These are phyloP conservation scores for Sthenelais limicola DNA, from an alignment of 2,888 invertebrate genomes.

Conservation along the genomic window DNA sequence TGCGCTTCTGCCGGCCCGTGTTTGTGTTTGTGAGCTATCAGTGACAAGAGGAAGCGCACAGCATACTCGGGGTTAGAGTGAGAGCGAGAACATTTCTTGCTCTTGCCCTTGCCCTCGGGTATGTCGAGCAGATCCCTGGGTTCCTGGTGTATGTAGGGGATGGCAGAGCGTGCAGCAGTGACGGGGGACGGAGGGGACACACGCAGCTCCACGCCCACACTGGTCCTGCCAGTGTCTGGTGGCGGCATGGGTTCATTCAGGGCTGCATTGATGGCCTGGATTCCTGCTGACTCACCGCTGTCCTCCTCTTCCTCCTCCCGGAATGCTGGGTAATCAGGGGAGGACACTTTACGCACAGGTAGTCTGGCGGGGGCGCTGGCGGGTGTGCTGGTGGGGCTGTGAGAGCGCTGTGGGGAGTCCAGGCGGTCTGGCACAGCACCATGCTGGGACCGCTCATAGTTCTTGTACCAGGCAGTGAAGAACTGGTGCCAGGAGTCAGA, in stretches of 20 bases:
- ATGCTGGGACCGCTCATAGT: background rate
- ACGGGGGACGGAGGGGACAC: slow-evolving; percentile 22
- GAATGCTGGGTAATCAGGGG: background rate
- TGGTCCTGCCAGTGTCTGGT: too few species aligned
- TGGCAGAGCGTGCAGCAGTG: too few species aligned
- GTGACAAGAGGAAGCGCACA: background rate
- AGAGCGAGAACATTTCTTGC: slow-evolving; percentile 20
- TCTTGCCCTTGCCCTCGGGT: slow-evolving; percentile 8
- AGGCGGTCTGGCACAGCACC: background rate
- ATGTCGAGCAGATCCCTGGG: background rate
- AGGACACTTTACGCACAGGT: background rate
- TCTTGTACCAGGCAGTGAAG: background rate
- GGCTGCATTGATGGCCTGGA: background rate
- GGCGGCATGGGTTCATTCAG: background rate
- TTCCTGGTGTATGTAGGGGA: background rate
- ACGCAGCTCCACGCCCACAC: background rate
- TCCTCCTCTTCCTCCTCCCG: slow-evolving; percentile 26
- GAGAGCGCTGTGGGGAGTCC: background rate
- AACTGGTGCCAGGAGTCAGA: slow-evolving; percentile 22
- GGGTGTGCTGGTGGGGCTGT: background rate
- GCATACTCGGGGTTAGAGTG: slow-evolving; percentile 25
- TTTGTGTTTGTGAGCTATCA: background rate
- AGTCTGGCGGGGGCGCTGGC: background rate
- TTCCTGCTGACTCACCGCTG: too few species aligned
- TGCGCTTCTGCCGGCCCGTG: background rate